These are phyloP conservation scores for Heliocidaris erythrogramma DNA, from an alignment of 35 echinoderm and acorn worm genomes.

Conservation along the genomic window DNA sequence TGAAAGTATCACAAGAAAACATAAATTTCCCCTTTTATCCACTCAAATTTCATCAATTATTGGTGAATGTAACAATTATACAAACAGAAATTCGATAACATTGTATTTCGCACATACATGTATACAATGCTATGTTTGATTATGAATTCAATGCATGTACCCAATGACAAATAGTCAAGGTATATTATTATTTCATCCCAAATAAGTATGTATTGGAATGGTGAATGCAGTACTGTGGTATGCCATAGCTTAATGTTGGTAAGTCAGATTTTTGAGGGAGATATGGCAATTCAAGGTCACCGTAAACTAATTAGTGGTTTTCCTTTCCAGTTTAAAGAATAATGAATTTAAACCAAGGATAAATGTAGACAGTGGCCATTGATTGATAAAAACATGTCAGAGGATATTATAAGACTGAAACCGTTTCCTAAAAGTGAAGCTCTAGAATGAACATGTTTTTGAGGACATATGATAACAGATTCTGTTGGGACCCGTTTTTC, in stretches of 20 bases:
- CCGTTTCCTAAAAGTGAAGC: not conserved
- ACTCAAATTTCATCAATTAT: too few relatives aligned
- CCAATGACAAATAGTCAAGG: too few relatives aligned
- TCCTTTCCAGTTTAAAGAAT: not conserved
- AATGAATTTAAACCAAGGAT: not conserved
- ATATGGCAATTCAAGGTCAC: not conserved
- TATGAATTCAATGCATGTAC: too few relatives aligned
- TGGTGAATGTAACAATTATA: too few relatives aligned
- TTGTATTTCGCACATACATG: too few relatives aligned
- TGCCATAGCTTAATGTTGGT: not conserved
- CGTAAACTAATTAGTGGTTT: slow-evolving; percentile 11
- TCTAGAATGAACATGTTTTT: not conserved
- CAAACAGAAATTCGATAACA: too few relatives aligned
- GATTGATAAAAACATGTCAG: not conserved
- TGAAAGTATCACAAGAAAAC: too few relatives aligned
- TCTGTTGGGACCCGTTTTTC: not conserved
- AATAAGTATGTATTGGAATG: not conserved
- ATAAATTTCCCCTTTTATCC: too few relatives aligned
- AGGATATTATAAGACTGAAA: not conserved
- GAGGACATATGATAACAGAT: not conserved
- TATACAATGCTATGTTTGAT: too few relatives aligned
- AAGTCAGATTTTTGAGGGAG: not conserved
- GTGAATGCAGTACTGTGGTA: not conserved
- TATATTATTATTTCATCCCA: too few relatives aligned
- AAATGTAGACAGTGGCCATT: not conserved